Conservation (phyloP, 2,113 vertebrate genomes). For the Sclerurus mexicanus region DNA sequence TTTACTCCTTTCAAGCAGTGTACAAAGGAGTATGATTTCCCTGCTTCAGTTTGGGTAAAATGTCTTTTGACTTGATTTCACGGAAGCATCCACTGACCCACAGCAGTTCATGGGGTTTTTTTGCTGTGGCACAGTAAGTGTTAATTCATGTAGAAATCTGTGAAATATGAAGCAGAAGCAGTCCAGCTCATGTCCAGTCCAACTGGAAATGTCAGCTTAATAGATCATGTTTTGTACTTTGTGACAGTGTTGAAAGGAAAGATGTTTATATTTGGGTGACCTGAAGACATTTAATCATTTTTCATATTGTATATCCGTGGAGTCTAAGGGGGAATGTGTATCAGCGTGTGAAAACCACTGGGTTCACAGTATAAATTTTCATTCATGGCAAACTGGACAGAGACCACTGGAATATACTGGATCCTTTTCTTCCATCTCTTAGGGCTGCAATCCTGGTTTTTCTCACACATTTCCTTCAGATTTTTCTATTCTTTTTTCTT, state of each 20-base stretch:
- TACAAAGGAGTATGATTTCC: not conserved
- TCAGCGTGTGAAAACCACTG: not conserved
- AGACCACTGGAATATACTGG: not conserved
- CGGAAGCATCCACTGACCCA: not conserved
- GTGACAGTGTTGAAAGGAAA: not conserved
- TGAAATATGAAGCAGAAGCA: slow-evolving; percentile 26
- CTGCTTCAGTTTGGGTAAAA: not conserved
- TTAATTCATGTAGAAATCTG: slow-evolving; percentile 50
- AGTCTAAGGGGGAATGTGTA: not conserved
- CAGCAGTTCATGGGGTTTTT: not conserved
- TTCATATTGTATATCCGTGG: not conserved
- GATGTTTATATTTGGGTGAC: not conserved
- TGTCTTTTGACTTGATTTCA: slow-evolving; percentile 16
- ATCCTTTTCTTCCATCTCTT: not conserved
- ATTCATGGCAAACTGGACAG: not conserved
- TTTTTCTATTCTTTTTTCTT: not conserved
- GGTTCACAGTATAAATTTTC: not conserved
- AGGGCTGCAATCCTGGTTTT: not conserved
- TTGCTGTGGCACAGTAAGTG: not conserved
- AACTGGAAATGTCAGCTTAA: not conserved
- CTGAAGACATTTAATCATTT: not conserved
- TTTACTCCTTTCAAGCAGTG: not conserved
- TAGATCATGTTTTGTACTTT: not conserved
- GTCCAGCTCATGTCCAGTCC: not conserved
- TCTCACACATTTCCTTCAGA: not conserved